phyloP scores from a whole-genome alignment of 1,140 invertebrate species.

The Caenorhabditis inopinata region DNA sequence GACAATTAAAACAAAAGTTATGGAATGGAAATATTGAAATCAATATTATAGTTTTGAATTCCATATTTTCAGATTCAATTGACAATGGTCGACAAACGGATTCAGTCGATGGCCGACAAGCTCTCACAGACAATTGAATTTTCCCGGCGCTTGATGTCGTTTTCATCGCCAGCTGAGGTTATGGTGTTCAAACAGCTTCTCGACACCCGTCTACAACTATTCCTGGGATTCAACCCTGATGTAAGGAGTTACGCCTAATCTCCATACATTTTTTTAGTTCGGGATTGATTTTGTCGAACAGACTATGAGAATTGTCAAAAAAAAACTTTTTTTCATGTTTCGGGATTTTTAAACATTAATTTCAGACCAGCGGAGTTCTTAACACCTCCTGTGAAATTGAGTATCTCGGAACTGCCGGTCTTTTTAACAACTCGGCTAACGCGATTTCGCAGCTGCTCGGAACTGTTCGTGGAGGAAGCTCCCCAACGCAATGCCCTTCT shows the following conservation, averaged over 20 bases:
- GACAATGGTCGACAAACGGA: conserved; percentile 82
- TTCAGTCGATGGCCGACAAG: conserved; percentile 89
- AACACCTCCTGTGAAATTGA: conserved; percentile 54
- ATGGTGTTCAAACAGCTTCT: conserved; percentile 90
- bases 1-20: not conserved
- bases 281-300: too few relatives aligned
- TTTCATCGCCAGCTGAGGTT: conserved; percentile 82
- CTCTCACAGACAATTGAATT: conserved; percentile 90
- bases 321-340: not conserved
- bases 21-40: not conserved
- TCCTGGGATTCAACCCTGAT: conserved; percentile 83
- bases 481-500: not conserved
- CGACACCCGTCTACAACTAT: conserved; percentile 81
- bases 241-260: conserved; percentile 68
- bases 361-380: not conserved
- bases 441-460: not conserved
- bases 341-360: not conserved
- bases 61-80: conserved; percentile 70
- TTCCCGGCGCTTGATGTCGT: conserved; percentile 84
- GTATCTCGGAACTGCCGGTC: conserved; percentile 34
- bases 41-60: not conserved
- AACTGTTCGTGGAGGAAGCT: not conserved
- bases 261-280: too few relatives aligned
- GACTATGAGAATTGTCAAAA: too few relatives aligned
- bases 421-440: conserved; percentile 46